These are phyloP conservation scores for Drosophila baimaii DNA, from an alignment of 1,140 invertebrate species.

Conservation along the genomic window DNA sequence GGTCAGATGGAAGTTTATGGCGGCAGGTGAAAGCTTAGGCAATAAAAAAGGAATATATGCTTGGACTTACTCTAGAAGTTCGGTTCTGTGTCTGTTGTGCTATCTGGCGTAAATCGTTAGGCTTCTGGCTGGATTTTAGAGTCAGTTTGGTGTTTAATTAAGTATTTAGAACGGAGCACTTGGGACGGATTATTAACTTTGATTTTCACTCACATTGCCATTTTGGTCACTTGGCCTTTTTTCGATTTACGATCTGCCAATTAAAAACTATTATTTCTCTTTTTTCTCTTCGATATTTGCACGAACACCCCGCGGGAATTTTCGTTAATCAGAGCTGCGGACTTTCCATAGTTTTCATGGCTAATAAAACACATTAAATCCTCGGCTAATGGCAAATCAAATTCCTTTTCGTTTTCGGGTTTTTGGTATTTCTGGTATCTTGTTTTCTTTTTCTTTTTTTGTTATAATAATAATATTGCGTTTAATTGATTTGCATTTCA, in stretches of 20 bases:
- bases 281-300: conserved; percentile 24
- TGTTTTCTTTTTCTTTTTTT: conserved; percentile 29
- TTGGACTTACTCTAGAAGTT: conserved; percentile 61
- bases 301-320: conserved; percentile 37
- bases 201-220: conserved; percentile 64
- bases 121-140: background rate
- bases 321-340: conserved; percentile 42
- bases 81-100: conserved; percentile 40
- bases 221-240: conserved; percentile 43
- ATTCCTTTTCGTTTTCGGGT: conserved; percentile 35
- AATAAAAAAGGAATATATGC: conserved; percentile 12
- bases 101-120: conserved; percentile 33
- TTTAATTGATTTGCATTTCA: conserved; percentile 72
- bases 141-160: conserved; percentile 31
- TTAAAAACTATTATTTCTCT: conserved; percentile 11
- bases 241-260: conserved; percentile 20
- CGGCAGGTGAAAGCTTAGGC: conserved; percentile 30
- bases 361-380: conserved; percentile 61
- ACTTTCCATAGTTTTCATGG: conserved; percentile 76
- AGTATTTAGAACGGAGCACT: conserved; percentile 50
- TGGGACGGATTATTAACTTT: conserved; percentile 53
- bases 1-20: conserved; percentile 10
- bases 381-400: conserved; percentile 54
- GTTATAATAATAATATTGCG: conserved; percentile 24
- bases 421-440: conserved; percentile 12